These are phyloP conservation scores for Scleropages formosus DNA, from an alignment of 2,797 vertebrate genomes.

Conservation along the genomic window DNA sequence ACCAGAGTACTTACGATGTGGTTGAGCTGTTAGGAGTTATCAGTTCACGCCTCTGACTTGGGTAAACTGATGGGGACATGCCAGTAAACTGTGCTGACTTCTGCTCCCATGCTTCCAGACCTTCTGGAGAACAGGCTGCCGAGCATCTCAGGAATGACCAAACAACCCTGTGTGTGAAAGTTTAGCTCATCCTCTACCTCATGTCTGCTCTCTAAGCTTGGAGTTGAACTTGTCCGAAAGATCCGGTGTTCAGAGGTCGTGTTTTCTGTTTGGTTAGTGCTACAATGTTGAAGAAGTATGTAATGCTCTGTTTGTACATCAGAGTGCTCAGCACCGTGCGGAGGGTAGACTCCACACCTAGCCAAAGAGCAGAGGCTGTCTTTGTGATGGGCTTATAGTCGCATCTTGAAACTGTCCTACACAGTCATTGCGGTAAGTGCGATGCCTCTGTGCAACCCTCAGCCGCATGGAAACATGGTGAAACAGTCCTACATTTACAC, in stretches of 20 bases:
- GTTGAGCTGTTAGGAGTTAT: slow-evolving; percentile 3
- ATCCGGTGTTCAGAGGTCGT: slow-evolving; percentile 1
- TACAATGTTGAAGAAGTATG: neutral
- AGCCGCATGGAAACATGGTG: no score
- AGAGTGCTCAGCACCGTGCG: no score
- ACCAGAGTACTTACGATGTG: neutral
- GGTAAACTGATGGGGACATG: slow-evolving; percentile 3
- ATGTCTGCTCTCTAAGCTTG: neutral
- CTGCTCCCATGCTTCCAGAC: neutral
- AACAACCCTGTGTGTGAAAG: neutral
- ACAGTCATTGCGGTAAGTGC: no score
- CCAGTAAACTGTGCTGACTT: neutral
- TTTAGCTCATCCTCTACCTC: neutral
- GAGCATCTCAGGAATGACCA: slow-evolving; percentile 10
- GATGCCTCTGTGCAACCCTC: no score
- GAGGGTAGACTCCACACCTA: no score
- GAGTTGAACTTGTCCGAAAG: neutral
- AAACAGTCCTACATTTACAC: no score
- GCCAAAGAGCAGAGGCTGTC: no score
- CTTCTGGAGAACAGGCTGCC: neutral
- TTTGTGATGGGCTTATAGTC: no score
- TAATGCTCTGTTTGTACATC: neutral
- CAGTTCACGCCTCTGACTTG: neutral
- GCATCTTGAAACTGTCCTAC: no score
- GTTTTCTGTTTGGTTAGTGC: slow-evolving; percentile 16